A percentile compares a stretch with the other conserved stretches of the same genome.
phyloP scores from a whole-genome alignment of 2,113 vertebrate genomes.

The Eptatretus burgeri region DNA sequence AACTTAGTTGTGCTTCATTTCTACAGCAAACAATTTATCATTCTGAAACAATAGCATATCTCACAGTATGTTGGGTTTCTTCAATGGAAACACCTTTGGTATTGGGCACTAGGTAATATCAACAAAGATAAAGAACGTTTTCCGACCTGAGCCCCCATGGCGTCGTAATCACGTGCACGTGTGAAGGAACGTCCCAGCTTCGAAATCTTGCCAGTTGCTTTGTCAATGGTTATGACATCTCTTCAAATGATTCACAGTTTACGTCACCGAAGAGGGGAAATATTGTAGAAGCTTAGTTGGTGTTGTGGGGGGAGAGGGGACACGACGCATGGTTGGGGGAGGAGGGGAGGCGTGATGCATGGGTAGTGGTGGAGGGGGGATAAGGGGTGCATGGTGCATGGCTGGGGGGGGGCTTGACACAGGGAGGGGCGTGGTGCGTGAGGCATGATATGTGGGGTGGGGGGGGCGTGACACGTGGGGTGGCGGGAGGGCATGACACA shows the following conservation, averaged over 20 bases:
- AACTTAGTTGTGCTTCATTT: too few species aligned
- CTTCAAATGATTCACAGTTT: constrained; percentile 14
- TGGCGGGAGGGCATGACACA: not conserved
- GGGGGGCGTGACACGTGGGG: not conserved
- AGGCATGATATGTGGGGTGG: not conserved
- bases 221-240: constrained; percentile 69
- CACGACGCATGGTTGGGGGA: too few species aligned
- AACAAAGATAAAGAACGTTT: not conserved
- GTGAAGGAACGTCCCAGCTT: constrained; percentile 69
- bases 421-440: not conserved
- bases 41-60: too few species aligned
- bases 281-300: too few species aligned
- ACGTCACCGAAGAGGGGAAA: too few species aligned
- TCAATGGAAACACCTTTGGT: too few species aligned
- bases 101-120: too few species aligned
- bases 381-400: not conserved
- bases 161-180: constrained; percentile 54
- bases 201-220: constrained; percentile 63
- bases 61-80: too few species aligned
- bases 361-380: not conserved
- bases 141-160: constrained; percentile 57
- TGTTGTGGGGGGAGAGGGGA: too few species aligned
- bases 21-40: too few species aligned
- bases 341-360: not conserved
- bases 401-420: not conserved